Evolutionary conservation across 2,888 invertebrate genomes (phyloP).

Genomic region (Neoitamus cyanurus): DNA sequence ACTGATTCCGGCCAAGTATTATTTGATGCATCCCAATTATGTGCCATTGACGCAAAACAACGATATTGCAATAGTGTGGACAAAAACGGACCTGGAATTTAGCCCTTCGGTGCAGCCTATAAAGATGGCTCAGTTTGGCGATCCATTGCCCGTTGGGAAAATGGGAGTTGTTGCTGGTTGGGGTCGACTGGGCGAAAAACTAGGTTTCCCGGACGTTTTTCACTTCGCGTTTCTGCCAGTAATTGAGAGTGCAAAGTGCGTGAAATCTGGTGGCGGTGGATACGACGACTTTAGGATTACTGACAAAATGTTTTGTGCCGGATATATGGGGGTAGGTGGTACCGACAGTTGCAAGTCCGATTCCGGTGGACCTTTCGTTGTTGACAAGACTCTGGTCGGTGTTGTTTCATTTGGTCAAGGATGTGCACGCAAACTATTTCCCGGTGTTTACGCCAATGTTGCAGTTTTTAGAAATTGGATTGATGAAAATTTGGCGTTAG

Average conservation of each 20-base stretch:
- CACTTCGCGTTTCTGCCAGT: constrained; percentile 11
- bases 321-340: constrained; percentile 65
- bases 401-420: constrained; percentile 44
- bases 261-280: constrained; percentile 25
- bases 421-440: constrained; percentile 28
- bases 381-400: constrained; percentile 37
- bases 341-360: constrained; percentile 43
- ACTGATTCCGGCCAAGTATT: not conserved
- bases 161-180: constrained; percentile 48
- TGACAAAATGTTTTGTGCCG: constrained; percentile 69
- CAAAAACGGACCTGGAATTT: constrained; percentile 64
- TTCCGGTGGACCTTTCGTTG: constrained; percentile 45
- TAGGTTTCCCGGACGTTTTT: not conserved
- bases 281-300: constrained; percentile 59
- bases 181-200: constrained; percentile 39
- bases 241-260: constrained; percentile 58
- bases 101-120: constrained; percentile 62
- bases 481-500: constrained; percentile 14
- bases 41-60: constrained; percentile 59
- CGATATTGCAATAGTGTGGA: constrained; percentile 69
- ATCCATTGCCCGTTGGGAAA: not conserved
- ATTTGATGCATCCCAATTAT: constrained; percentile 42
- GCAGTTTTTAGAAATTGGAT: constrained; percentile 32
- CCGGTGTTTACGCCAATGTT: constrained; percentile 43
- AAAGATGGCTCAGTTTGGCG: not conserved